These are phyloP conservation scores for Orthonyx spaldingii DNA, from an alignment of 2,113 vertebrate species.

Conservation along the genomic window DNA sequence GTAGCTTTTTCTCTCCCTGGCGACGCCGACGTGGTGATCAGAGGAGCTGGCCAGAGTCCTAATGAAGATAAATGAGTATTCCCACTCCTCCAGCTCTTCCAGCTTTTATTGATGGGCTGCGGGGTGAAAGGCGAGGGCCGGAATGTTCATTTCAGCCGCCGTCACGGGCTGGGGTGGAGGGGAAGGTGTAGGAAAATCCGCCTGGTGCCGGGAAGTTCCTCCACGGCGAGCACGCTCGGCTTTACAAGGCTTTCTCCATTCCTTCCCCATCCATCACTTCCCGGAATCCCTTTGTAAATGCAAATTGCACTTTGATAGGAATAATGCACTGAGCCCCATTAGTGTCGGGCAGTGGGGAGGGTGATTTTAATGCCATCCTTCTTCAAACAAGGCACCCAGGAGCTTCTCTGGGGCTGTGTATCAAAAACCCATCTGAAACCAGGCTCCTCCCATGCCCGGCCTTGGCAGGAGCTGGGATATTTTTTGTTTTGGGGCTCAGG, in stretches of 20 bases:
- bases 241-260: conserved; percentile 41
- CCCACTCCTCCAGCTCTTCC: conserved; percentile 26
- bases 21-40: conserved; percentile 38
- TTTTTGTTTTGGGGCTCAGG: neutral
- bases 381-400: neutral
- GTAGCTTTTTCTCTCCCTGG: conserved; percentile 41
- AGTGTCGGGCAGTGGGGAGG: conserved; percentile 48
- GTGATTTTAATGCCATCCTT: conserved; percentile 66
- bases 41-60: conserved; percentile 65
- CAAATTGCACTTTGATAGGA: conserved; percentile 70
- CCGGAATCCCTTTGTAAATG: conserved; percentile 67
- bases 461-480: neutral
- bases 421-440: conserved; percentile 47
- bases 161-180: conserved; percentile 22
- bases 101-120: conserved; percentile 71
- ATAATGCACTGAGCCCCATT: conserved; percentile 50
- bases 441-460: neutral
- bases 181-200: conserved; percentile 50
- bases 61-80: conserved; percentile 73
- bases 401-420: conserved; percentile 27
- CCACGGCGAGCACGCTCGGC: neutral
- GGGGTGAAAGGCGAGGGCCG: conserved; percentile 70
- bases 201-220: conserved; percentile 38
- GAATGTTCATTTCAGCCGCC: conserved; percentile 59
- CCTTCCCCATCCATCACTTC: conserved; percentile 65